phyloP scores from a whole-genome alignment of 2,888 invertebrate genomes.

The Norana najaformis region DNA sequence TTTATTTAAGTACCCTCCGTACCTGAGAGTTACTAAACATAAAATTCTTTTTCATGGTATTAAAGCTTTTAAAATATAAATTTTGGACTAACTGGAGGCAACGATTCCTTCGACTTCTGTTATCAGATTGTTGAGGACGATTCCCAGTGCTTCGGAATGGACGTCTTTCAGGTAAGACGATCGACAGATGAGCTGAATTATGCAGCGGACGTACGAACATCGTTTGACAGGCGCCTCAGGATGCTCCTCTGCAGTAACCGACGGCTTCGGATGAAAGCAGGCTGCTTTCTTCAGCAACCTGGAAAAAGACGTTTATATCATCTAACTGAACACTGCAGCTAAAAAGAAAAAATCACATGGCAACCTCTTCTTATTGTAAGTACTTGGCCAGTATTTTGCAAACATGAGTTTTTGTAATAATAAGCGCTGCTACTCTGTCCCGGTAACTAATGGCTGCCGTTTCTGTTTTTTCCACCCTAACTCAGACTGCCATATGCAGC shows the following conservation, averaged over 20 bases:
- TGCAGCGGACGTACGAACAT: conserved; percentile 69
- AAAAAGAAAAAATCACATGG: neutral
- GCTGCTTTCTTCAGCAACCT: conserved; percentile 71
- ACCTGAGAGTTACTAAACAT: neutral
- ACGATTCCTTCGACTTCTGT: conserved; percentile 57
- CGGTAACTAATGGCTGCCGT: neutral
- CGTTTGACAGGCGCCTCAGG: conserved; percentile 66
- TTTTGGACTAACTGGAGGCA: conserved; percentile 29
- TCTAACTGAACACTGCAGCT: neutral
- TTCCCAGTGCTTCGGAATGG: conserved; percentile 47
- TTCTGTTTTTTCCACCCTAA: neutral
- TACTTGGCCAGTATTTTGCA: neutral
- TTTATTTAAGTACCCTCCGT: neutral
- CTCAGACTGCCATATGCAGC: neutral
- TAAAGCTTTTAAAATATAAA: neutral
- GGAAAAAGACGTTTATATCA: conserved; percentile 42
- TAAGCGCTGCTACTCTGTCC: neutral
- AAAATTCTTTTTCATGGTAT: neutral
- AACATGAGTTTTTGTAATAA: neutral
- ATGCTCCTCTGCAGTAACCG: conserved; percentile 57
- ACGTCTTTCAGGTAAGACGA: conserved; percentile 52
- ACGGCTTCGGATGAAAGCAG: conserved; percentile 65
- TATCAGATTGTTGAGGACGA: conserved; percentile 54
- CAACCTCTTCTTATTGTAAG: neutral
- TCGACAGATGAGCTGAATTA: conserved; percentile 67